Base-by-base conservation (phyloP, 92 coral and sea anemone species). In the Porites divaricata region DNA sequence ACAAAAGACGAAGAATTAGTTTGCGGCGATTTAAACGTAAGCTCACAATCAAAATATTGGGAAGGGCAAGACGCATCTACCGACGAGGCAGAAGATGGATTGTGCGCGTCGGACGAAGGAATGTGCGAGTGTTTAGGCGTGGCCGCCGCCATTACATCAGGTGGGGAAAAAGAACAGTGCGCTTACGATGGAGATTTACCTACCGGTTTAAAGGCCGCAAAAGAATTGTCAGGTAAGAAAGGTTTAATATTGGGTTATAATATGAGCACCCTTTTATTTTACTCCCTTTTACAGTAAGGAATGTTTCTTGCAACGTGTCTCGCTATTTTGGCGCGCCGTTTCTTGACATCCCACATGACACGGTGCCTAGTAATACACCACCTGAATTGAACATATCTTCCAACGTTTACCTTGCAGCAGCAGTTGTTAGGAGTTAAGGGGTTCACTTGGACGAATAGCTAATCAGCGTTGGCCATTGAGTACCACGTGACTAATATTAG, bases 131-230 rank as follows among this genome's bases (percentile, higher is more conserved):
- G 23, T 1, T 5, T 9, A 52, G 63, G 9, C 85, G 85, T 10
- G 26, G 85, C 53, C 19, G 67, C 35, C 67, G 76, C 12, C 66
- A 20, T n/a, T 28, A 20, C n/a, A 80, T 80, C 17, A 35, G 74
- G 6, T 54, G 67, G 76, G 1, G 63, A 54, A 20, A 22, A 69
- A 28, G 25, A 68, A 2, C 0, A 28, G 65, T 23, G 14, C 15
- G 23, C 15, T 53, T 80, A 14, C 35, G 6, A 2, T 80, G 76
- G 76, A 14, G 64, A 41, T 58, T 69, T 2, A 17, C 53, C 63
- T 15, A 68, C 41, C 85, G 85, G 25, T 69, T 80, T 58, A 69
- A 20, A 67, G 35, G 76, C 5, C 19, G 8, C 10, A 80, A 48
- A 19, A 63, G 85, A 13, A 20, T 67, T 20, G 67, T 80, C 16